phyloP scores from a whole-genome alignment of 1,140 invertebrate genomes.

The Eubasilissa regina region DNA sequence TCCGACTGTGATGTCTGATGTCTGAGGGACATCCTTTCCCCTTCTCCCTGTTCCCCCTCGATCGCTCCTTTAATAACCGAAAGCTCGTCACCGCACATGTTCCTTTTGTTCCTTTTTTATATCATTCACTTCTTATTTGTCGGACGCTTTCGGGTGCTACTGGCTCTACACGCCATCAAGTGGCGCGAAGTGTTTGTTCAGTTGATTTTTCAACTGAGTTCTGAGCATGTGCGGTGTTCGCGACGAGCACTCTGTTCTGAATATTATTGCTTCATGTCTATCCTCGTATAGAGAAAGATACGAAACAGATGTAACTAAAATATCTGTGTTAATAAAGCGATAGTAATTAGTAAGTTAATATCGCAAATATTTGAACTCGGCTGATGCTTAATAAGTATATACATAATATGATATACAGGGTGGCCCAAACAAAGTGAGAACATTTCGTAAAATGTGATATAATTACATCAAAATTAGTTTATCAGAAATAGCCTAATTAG shows the following conservation, averaged over 20 bases:
- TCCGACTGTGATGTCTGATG: too few species aligned
- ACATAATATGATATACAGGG: too few species aligned
- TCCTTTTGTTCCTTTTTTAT: slow-evolving; percentile 28
- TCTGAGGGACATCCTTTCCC: slow-evolving; percentile 12
- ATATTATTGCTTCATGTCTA: too few species aligned
- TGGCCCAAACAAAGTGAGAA: too few species aligned
- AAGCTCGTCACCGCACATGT: not conserved
- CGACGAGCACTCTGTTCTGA: not conserved
- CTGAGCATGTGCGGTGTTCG: not conserved
- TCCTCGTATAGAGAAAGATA: too few species aligned
- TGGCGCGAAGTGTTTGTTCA: slow-evolving; percentile 25
- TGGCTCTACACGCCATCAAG: not conserved
- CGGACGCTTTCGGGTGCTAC: not conserved
- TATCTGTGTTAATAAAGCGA: slow-evolving; percentile 3
- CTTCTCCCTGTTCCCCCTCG: not conserved
- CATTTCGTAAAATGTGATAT: too few species aligned
- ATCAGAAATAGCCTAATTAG: too few species aligned
- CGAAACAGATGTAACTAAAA: not conserved
- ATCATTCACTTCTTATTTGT: slow-evolving; percentile 3
- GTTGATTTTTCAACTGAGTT: not conserved
- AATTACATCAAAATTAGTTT: too few species aligned
- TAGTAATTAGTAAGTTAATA: not conserved
- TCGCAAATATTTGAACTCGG: not conserved
- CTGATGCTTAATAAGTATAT: too few species aligned
- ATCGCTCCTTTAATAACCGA: too few species aligned